Percentiles rank a stretch among this genome's conserved stretches.
phyloP scores from a whole-genome alignment of 1,140 invertebrate species.

The Rhopalosiphum padi region DNA sequence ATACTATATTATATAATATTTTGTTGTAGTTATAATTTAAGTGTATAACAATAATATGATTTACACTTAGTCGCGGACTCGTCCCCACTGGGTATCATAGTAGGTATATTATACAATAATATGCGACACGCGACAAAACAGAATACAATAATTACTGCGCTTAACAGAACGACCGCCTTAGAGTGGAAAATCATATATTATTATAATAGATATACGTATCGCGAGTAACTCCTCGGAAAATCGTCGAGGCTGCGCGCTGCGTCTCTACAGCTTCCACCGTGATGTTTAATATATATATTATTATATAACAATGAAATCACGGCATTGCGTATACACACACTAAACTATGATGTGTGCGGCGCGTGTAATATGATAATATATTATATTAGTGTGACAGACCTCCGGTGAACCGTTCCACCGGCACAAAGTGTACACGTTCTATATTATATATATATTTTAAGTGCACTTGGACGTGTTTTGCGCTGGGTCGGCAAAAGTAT shows the following conservation, averaged over 20 bases:
- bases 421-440: neutral
- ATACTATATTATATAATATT: neutral
- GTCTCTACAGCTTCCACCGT: neutral
- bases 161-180: neutral
- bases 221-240: neutral
- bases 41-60: no score
- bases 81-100: no score
- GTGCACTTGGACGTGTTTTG: constrained; percentile 21
- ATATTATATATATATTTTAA: constrained; percentile 6
- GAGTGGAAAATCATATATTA: neutral
- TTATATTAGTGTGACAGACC: neutral
- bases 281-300: neutral
- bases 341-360: neutral
- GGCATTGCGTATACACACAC: neutral
- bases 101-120: no score
- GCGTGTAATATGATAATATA: constrained; percentile 2
- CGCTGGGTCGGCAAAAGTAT: neutral
- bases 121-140: neutral
- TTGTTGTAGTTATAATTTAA: no score
- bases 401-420: neutral
- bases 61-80: no score
- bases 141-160: neutral
- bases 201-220: neutral
- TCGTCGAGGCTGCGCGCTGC: neutral
- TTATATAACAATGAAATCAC: neutral